phyloP scores from a whole-genome alignment of 2,888 invertebrate genomes.

The Carabus problematicus region DNA sequence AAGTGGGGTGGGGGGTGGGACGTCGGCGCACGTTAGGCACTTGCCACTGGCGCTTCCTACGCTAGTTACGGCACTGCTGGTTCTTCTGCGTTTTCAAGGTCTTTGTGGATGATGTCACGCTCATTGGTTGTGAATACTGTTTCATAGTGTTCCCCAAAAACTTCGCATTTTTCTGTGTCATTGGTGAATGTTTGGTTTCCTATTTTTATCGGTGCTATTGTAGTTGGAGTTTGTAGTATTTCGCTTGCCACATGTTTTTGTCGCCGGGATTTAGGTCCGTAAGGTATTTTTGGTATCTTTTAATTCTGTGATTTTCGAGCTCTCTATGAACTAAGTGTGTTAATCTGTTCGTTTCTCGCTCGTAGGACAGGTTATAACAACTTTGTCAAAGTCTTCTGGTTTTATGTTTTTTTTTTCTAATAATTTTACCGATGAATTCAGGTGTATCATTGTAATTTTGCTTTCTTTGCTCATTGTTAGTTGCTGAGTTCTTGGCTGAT shows the following conservation, averaged over 20 bases:
- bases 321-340: slow-evolving; percentile 28
- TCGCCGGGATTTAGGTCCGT: not conserved
- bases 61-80: slow-evolving; percentile 21
- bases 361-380: slow-evolving; percentile 5
- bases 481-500: not conserved
- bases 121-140: slow-evolving; percentile 10
- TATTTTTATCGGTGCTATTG: slow-evolving; percentile 1
- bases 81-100: slow-evolving; percentile 31
- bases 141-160: slow-evolving; percentile 10
- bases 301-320: slow-evolving; percentile 25
- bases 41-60: too few relatives aligned
- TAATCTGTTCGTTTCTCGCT: slow-evolving; percentile 26
- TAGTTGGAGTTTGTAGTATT: slow-evolving; percentile 8
- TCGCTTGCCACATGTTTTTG: slow-evolving; percentile 11
- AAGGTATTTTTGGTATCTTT: slow-evolving; percentile 32
- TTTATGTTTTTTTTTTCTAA: slow-evolving; percentile 36
- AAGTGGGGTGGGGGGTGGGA: too few relatives aligned
- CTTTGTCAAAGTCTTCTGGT: slow-evolving; percentile 31
- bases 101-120: slow-evolving; percentile 4
- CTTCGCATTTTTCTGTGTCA: slow-evolving; percentile 15
- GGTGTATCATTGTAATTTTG: slow-evolving; percentile 3
- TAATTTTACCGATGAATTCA: slow-evolving; percentile 29
- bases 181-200: not conserved
- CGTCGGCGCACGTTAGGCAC: too few relatives aligned
- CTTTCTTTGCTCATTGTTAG: not conserved